These are phyloP conservation scores for Argyresthia goedartella DNA, from an alignment of 2,888 invertebrate genomes.

Conservation along the genomic window DNA sequence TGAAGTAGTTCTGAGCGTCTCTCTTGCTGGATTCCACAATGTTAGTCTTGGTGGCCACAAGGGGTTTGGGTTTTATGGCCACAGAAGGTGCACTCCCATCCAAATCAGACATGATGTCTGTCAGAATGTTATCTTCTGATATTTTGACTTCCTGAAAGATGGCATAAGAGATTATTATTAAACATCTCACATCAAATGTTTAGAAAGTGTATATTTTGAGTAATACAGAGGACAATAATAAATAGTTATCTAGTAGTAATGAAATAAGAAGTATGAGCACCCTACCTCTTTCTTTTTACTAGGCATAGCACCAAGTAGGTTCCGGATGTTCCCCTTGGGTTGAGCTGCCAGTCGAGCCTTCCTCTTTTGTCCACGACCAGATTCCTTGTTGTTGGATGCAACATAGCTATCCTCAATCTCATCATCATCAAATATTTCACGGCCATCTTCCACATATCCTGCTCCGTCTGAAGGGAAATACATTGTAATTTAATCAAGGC, in stretches of 20 bases:
- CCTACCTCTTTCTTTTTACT: constrained; percentile 76
- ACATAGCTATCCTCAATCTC: constrained; percentile 78
- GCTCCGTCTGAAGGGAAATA: constrained; percentile 75
- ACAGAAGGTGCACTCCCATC: constrained; percentile 38
- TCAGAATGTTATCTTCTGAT: constrained; percentile 84
- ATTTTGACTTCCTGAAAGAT: constrained; percentile 72
- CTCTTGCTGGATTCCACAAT: constrained; percentile 47
- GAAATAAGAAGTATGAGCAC: not conserved
- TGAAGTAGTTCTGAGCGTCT: constrained; percentile 63
- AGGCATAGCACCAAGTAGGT: constrained; percentile 85
- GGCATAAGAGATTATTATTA: not conserved
- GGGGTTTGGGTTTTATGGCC: constrained; percentile 33
- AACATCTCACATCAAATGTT: not conserved
- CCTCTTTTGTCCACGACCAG: constrained; percentile 61
- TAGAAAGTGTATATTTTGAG: too few species aligned
- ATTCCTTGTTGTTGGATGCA: constrained; percentile 64
- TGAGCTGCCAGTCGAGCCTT: constrained; percentile 57
- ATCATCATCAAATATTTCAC: constrained; percentile 98
- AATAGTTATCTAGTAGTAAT: not conserved
- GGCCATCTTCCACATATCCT: constrained; percentile 96
- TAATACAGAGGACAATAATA: too few species aligned
- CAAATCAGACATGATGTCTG: constrained; percentile 80
- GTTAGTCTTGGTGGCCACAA: constrained; percentile 27
- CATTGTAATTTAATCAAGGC: not conserved
- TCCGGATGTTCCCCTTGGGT: constrained; percentile 80